Evolutionary conservation across 2,797 vertebrate species (phyloP), one percentile per base, ranked within the genome.

Genomic region (Eulemur rubriventer): DNA sequence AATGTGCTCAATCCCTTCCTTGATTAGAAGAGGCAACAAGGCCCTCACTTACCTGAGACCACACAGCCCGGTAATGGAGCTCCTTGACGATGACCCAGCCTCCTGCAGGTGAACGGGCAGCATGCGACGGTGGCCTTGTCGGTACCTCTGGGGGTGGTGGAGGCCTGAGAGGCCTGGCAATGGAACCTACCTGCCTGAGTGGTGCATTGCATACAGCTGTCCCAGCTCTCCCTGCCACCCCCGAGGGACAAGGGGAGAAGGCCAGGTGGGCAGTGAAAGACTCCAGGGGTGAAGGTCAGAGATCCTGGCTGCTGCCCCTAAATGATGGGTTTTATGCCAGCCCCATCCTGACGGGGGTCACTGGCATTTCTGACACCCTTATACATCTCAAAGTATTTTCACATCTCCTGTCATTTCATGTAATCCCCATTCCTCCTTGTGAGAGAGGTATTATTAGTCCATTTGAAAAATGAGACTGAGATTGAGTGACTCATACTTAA

Each of bases 381-480:
- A 81, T 38, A 91, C 55, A 41, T 72, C 73, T 89, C 50, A 12
- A 85, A 72, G 11, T 81, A 73, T 50, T 82, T 79, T 65, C 55
- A 59, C 2, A 75, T 10, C 63, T 28, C 7, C n/a, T 73, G 6
- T 75, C 16, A 59, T 87, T 92, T 87, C 38, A 57, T 33, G 80
- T 89, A 63, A 90, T 33, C 72, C 57, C 38, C 17, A 59, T 22
- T 65, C 75, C 38, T 43, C 52, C 50, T 70, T 73, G 5, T 57
- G 76, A 70, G 55, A 83, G 52, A 55, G 41, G 70, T 52, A 94
- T 76, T 81, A 82, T 55, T 85, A 83, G 43, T 83, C 35, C 11
- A 43, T 65, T 87, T 65, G 30, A 63, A 76, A 89, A 87, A 90
- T 80, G 85, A 92, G 67, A 92, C 26, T 67, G 52, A 88, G 59